Base-by-base conservation (phyloP, 2,797 vertebrate species). In the Yasuhikotakia modesta region DNA sequence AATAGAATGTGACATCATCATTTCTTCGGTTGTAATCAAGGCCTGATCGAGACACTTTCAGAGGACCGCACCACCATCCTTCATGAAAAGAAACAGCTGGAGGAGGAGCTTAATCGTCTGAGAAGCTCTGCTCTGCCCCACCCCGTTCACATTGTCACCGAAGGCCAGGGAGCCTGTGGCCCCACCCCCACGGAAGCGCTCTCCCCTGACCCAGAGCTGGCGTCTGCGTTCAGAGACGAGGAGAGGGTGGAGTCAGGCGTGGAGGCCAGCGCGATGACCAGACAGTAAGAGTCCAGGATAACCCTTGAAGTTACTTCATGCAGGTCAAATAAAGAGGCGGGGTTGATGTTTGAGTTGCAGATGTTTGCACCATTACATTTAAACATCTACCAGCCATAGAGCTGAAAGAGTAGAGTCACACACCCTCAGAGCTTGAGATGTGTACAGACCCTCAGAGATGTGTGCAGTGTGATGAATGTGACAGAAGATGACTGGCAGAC, bases 191-290 rank as follows among this genome's bases (percentile, higher is more conserved):
- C 92, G 48, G 81, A 93, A 68, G 21, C 58, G 76, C 48, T 65
- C 35, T 89, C 93, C 7, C 94, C 83, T 35, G 96, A 97, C 68
- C 53, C 89, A 0, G 95, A 97, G 79, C 75, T 94, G 61, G 87
- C 80, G 61, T 90, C 93, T 50, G 95, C 95, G 70, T 82, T 91
- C 60, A 80, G 83, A 61, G 94, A 96, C 1, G 96, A 98, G 17
- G 96, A 96, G 53, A 91, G 90, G 22, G 87, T 96, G 53, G 97
- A 99, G 76, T 93, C 96, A 0, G 92, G 94, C 0, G 94, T 99
- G 90, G 97, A 98, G 83, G 96, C 96, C 68, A 99, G 97, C 91
- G 96, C 96, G 95, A 96, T 97, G 93, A 92, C 96, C 79, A 95
- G 96, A 82, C 95, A 96, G 97, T 99, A 93, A 95, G 97, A 89